These are phyloP conservation scores for Sphenodon punctatus DNA, from an alignment of 2,797 vertebrate species.

Conservation along the genomic window DNA sequence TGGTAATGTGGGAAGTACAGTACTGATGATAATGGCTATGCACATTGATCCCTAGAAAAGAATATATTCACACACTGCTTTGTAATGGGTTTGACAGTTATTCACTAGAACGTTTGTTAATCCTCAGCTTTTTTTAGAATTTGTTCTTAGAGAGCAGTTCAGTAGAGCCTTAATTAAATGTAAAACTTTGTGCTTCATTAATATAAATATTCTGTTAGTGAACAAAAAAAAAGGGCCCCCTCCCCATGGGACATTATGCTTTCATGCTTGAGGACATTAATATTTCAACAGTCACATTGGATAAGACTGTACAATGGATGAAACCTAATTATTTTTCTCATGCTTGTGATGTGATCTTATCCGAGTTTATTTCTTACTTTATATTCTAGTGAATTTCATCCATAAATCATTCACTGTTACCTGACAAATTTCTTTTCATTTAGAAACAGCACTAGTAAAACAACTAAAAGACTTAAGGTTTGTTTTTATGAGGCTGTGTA, in stretches of 20 bases:
- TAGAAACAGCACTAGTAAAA: slow-evolving; percentile 14
- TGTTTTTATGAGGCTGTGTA: too few species aligned
- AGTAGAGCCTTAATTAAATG: slow-evolving; percentile 56
- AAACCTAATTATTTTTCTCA: slow-evolving; percentile 59
- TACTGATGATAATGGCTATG: slow-evolving; percentile 22
- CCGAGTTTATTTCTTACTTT: slow-evolving; percentile 48
- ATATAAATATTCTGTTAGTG: slow-evolving; percentile 57
- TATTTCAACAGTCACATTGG: slow-evolving; percentile 53
- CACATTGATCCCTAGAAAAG: neutral
- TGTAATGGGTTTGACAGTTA: slow-evolving; percentile 1
- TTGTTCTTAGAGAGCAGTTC: slow-evolving; percentile 39
- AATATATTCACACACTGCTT: slow-evolving; percentile 30
- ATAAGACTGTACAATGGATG: slow-evolving; percentile 49
- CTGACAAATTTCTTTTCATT: slow-evolving; percentile 27
- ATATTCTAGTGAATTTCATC: slow-evolving; percentile 37
- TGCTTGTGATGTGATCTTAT: slow-evolving; percentile 47
- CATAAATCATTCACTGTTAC: slow-evolving; percentile 28
- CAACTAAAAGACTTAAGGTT: neutral
- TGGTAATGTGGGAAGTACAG: slow-evolving; percentile 32
- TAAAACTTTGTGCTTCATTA: slow-evolving; percentile 56
- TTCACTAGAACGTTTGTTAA: slow-evolving; percentile 17
- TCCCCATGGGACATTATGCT: slow-evolving; percentile 34
- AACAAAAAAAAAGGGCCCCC: slow-evolving; percentile 48
- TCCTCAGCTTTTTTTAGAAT: neutral
- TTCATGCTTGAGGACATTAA: slow-evolving; percentile 54